A percentile compares a stretch with the other conserved stretches of the same genome.
Conservation (phyloP, 2,888 invertebrate species). For the Synanthedon andrenaeformis region DNA sequence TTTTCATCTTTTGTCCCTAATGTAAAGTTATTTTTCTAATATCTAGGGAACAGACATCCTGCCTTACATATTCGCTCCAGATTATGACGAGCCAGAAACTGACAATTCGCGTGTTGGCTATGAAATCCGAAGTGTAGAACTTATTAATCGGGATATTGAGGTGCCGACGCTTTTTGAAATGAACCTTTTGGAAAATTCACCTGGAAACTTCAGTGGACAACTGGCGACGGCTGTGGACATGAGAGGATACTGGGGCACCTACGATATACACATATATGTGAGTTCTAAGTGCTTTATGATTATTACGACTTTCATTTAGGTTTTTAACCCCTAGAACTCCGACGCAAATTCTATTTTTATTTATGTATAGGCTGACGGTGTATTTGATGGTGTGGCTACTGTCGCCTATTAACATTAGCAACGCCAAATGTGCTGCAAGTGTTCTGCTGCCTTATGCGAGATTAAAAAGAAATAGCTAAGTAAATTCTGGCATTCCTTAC, state of each 20-base stretch:
- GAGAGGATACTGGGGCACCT: conserved; percentile 70
- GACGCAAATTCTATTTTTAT: too few relatives aligned
- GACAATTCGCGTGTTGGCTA: conserved; percentile 68
- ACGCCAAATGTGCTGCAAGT: background rate
- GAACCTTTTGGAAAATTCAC: conserved; percentile 20
- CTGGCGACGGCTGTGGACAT: conserved; percentile 52
- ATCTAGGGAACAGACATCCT: conserved; percentile 24
- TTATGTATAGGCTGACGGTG: too few relatives aligned
- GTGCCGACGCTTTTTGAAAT: conserved; percentile 42
- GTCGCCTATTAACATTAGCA: background rate
- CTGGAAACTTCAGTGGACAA: conserved; percentile 38
- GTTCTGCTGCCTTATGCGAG: too few relatives aligned
- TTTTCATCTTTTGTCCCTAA: too few relatives aligned
- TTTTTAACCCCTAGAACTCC: too few relatives aligned
- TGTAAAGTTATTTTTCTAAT: too few relatives aligned
- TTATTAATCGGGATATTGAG: conserved; percentile 28
- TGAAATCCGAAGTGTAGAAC: conserved; percentile 35
- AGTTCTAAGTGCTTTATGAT: conserved; percentile 11
- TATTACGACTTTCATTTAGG: too few relatives aligned
- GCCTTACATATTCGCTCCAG: conserved; percentile 51
- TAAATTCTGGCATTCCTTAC: too few relatives aligned
- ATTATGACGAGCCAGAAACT: conserved; percentile 65
- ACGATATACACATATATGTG: conserved; percentile 63
- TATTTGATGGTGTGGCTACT: too few relatives aligned
- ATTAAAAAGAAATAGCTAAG: too few relatives aligned